Percentiles rank a stretch among this genome's conserved stretches.
These are phyloP conservation scores for Knipowitschia caucasica DNA, from an alignment of 2,797 vertebrate species.

Conservation along the genomic window DNA sequence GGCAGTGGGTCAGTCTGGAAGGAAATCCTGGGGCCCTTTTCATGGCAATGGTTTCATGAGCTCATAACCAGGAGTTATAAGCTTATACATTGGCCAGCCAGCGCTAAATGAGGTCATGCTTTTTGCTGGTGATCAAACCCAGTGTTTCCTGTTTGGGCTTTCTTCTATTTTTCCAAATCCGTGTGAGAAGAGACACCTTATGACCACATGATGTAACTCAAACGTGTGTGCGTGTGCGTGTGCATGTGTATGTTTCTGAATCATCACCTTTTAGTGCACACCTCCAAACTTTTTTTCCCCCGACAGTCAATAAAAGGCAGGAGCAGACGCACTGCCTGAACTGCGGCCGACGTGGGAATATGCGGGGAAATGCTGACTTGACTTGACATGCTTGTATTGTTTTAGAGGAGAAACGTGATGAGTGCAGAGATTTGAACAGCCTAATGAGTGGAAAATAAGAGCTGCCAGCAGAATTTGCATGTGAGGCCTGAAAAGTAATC, in stretches of 20 bases:
- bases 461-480: constrained; percentile 65
- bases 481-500: constrained; percentile 67
- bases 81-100: constrained; percentile 16
- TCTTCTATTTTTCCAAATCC: constrained; percentile 1
- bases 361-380: constrained; percentile 62
- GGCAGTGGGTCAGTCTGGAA: constrained; percentile 35
- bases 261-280: constrained; percentile 31
- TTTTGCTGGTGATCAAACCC: constrained; percentile 30
- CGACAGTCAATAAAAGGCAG: constrained; percentile 60
- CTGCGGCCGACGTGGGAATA: constrained; percentile 36
- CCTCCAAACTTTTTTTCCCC: constrained; percentile 36
- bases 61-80: constrained; percentile 23
- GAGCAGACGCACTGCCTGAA: constrained; percentile 20
- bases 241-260: constrained; percentile 10
- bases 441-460: constrained; percentile 73
- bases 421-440: constrained; percentile 48
- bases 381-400: constrained; percentile 61
- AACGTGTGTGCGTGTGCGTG: constrained; percentile 9
- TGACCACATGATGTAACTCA: constrained; percentile 40
- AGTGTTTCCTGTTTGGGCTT: constrained; percentile 32
- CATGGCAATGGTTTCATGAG: constrained; percentile 33
- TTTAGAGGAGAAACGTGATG: constrained; percentile 68
- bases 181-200: constrained; percentile 12
- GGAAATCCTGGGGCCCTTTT: neutral
- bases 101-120: constrained; percentile 47